Percentiles rank a stretch among this genome's conserved stretches.
phyloP scores from a whole-genome alignment of 1,140 invertebrate species.

The Metaphire vulgaris region DNA sequence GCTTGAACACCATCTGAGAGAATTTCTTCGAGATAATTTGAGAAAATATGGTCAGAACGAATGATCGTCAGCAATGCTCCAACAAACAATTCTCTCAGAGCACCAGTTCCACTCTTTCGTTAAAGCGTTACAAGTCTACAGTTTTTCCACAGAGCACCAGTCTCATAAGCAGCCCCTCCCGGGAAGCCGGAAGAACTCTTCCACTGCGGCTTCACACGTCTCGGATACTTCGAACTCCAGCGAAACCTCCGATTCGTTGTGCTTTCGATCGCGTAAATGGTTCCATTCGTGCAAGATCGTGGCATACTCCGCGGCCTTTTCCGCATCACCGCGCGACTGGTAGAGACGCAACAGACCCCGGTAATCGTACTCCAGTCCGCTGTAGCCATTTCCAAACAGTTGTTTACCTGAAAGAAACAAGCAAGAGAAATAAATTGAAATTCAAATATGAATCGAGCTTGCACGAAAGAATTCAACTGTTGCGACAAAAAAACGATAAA shows the following conservation, averaged over 20 bases:
- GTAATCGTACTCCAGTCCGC: constrained; percentile 87
- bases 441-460: too few species aligned
- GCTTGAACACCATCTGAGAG: too few species aligned
- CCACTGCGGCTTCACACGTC: neutral
- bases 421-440: too few species aligned
- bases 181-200: neutral
- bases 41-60: too few species aligned
- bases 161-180: neutral
- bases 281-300: constrained; percentile 69
- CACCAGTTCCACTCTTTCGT: too few species aligned
- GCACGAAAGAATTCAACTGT: too few species aligned
- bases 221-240: constrained; percentile 37
- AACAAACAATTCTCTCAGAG: too few species aligned
- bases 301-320: constrained; percentile 66
- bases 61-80: too few species aligned
- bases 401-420: constrained; percentile 67
- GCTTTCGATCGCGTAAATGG: constrained; percentile 47
- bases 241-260: constrained; percentile 52
- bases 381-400: constrained; percentile 79
- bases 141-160: too few species aligned
- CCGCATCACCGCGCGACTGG: constrained; percentile 62
- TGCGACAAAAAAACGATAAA: too few species aligned
- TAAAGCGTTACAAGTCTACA: too few species aligned
- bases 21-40: too few species aligned
- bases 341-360: constrained; percentile 77